These are phyloP conservation scores for Hippocampus barbouri DNA, from an alignment of 2,113 vertebrate species.

Conservation along the genomic window DNA sequence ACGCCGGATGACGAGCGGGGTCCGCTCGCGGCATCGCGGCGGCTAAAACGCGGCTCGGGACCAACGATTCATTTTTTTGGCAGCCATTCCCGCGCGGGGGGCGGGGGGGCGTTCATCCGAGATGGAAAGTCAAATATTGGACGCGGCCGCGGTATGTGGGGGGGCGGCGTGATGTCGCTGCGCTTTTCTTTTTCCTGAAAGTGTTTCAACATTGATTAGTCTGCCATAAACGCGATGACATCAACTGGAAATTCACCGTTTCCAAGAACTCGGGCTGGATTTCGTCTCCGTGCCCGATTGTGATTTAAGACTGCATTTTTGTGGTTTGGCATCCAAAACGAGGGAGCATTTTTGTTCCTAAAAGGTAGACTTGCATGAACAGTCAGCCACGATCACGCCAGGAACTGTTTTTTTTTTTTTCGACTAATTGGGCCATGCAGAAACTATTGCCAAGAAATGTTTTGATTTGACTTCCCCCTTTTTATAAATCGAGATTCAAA, in stretches of 20 bases:
- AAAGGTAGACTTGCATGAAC: too few species aligned
- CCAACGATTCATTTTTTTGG: conserved; percentile 8
- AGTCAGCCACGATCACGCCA: too few species aligned
- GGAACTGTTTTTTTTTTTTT: too few species aligned
- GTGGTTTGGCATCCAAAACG: too few species aligned
- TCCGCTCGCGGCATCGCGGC: conserved; percentile 27
- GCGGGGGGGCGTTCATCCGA: conserved; percentile 5
- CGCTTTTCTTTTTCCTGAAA: conserved; percentile 5
- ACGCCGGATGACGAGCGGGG: conserved; percentile 20
- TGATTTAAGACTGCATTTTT: too few species aligned
- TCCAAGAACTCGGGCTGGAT: background rate
- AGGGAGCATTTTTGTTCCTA: too few species aligned
- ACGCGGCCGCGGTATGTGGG: conserved; percentile 10
- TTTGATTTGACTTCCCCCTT: too few species aligned
- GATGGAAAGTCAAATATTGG: conserved; percentile 14
- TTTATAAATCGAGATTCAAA: too few species aligned
- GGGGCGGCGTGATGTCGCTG: conserved; percentile 10
- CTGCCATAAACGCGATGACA: background rate
- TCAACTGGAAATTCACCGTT: background rate
- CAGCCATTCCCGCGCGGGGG: conserved; percentile 8
- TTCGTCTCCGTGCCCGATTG: too few species aligned
- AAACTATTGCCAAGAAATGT: too few species aligned
- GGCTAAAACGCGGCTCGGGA: conserved; percentile 5
- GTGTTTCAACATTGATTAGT: background rate
- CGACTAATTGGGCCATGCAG: too few species aligned